Evolutionary conservation across 2,888 invertebrate genomes (phyloP), one percentile per base, ranked within the genome.

Genomic region (Acheta domesticus): DNA sequence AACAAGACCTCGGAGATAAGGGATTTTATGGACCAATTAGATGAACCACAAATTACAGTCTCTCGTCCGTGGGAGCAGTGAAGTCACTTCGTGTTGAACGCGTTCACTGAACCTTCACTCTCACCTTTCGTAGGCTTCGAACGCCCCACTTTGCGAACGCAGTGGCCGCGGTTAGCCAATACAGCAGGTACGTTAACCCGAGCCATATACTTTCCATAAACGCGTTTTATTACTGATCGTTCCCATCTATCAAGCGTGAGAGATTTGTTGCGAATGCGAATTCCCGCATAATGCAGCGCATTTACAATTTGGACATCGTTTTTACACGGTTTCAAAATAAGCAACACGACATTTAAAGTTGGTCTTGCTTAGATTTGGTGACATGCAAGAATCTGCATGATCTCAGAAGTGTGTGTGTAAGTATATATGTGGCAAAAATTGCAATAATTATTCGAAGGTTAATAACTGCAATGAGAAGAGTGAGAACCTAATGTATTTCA

Each of bases 131-230:
- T n/a, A 12, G 62, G n/a, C 16, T 62, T 62, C 62, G n/a, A n/a
- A 62, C n/a, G 62, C 62, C n/a, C 62, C 62, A 62, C 62, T 62
- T 62, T n/a, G 62, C 62, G n/a, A 62, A 62, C 62, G 14, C n/a
- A 12, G 16, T 5, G n/a, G 14, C n/a, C 62, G 62, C 62, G 4
- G 62, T 62, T 62, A 62, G 62, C 62, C 62, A 62, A 62, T 62
- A 14, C n/a, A 36, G 36, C 62, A n/a, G n/a, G 62, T 62, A n/a
- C 62, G n/a, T 62, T 62, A 62, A 62, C 62, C 62, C 62, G 36
- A 62, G 62, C 62, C 62, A 62, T 19, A n/a, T 14, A 62, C 62
- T 62, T n/a, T 62, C 62, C 62, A 62, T 62, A 62, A 62, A 62
- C n/a, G 62, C n/a, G 14, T 62, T 62, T 62, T n/a, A 62, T n/a